Percentiles rank a stretch among this genome's conserved stretches.
Evolutionary conservation across 2,888 invertebrate genomes (phyloP).

Genomic region (Abrostola tripartita): DNA sequence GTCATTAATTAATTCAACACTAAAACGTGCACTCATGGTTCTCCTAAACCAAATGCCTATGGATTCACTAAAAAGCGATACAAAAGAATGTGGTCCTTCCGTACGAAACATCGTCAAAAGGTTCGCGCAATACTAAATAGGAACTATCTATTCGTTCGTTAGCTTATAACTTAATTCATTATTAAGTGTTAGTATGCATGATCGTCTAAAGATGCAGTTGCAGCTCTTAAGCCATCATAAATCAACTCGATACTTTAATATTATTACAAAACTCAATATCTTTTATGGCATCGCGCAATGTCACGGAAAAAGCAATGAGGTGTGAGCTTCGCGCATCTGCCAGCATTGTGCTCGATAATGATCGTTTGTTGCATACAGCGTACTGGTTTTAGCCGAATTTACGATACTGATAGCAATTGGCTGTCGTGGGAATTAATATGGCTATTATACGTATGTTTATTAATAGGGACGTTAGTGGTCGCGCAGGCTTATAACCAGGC

Average conservation of each 20-base stretch:
- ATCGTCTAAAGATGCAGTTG: conserved; percentile 7
- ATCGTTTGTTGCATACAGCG: conserved; percentile 70
- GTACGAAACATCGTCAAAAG: background rate
- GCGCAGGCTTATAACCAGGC: conserved; percentile 13
- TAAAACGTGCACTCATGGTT: no score
- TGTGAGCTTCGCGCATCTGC: conserved; percentile 82
- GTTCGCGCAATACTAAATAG: no score
- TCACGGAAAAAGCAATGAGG: conserved; percentile 86
- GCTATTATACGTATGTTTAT: conserved; percentile 42
- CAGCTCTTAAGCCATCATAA: conserved; percentile 56
- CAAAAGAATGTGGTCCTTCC: background rate
- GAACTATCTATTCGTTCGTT: background rate
- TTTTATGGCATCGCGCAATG: conserved; percentile 84
- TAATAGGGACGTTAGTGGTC: conserved; percentile 38
- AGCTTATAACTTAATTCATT: no score
- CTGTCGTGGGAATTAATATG: conserved; percentile 46
- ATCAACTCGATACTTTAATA: conserved; percentile 67
- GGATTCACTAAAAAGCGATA: no score
- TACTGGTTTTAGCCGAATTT: conserved; percentile 63
- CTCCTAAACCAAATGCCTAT: no score
- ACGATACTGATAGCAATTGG: conserved; percentile 51
- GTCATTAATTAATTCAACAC: conserved; percentile 17
- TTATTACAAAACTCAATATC: conserved; percentile 80
- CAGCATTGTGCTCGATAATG: conserved; percentile 71
- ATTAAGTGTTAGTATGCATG: no score